phyloP scores from a whole-genome alignment of 2,797 vertebrate genomes.

The Bryconaethiops microstoma region DNA sequence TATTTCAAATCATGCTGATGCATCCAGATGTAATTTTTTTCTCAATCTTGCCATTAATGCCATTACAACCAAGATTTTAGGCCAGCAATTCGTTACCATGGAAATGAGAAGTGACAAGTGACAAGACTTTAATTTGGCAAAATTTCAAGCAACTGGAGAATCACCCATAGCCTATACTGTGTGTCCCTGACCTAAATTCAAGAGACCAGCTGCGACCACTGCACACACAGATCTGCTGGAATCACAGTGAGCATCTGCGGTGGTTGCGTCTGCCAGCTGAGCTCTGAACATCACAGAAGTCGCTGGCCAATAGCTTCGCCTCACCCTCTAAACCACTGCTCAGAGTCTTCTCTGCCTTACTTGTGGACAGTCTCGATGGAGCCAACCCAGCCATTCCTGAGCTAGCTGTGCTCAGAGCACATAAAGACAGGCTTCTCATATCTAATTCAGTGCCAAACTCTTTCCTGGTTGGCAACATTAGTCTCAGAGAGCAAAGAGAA shows the following conservation, averaged over 20 bases:
- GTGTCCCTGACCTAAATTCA: conserved; percentile 42
- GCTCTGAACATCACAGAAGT: not conserved
- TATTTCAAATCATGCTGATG: no score
- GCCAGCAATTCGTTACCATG: no score
- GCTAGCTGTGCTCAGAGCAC: not conserved
- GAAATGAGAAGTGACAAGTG: no score
- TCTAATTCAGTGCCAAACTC: not conserved
- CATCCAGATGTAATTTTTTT: no score
- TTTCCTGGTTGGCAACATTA: not conserved
- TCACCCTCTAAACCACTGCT: not conserved
- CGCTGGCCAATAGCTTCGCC: not conserved
- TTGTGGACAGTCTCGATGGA: not conserved
- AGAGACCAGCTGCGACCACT: conserved; percentile 6
- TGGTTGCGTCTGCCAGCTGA: not conserved
- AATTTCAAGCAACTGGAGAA: not conserved
- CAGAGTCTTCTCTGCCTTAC: not conserved
- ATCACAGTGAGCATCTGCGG: conserved; percentile 44
- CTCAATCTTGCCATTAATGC: no score
- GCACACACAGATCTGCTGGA: conserved; percentile 31
- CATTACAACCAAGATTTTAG: no score
- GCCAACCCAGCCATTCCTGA: not conserved
- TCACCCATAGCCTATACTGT: not conserved
- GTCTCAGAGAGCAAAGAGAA: not conserved
- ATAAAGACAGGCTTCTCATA: not conserved
- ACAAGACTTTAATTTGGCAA: no score